phyloP scores from a whole-genome alignment of 92 coral and sea anemone genomes.

The Phenganax marumi region DNA sequence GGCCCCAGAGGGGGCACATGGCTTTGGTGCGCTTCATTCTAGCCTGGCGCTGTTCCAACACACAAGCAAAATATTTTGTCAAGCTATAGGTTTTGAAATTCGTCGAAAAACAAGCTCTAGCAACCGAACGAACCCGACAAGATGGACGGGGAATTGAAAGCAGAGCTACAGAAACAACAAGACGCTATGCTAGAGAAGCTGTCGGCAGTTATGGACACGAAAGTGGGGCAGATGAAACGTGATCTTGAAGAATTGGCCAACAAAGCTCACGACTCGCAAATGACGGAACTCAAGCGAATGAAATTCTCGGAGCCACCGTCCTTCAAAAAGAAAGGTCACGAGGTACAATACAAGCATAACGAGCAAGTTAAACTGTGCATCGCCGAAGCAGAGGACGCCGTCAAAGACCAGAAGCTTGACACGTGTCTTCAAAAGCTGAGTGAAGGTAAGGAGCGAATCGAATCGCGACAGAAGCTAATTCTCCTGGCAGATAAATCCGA shows the following conservation, averaged over 20 bases:
- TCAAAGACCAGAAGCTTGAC: conserved; percentile 42
- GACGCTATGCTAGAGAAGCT: conserved; percentile 44
- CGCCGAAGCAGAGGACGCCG: conserved; percentile 56
- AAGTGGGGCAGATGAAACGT: conserved; percentile 53
- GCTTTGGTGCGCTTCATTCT: not conserved
- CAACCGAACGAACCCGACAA: not conserved
- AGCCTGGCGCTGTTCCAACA: not conserved
- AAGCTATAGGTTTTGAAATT: not conserved
- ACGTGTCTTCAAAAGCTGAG: conserved; percentile 48
- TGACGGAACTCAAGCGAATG: conserved; percentile 56
- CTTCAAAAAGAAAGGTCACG: conserved; percentile 52
- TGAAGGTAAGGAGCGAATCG: conserved; percentile 55
- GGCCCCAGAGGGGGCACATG: not conserved
- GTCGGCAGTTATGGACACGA: conserved; percentile 50
- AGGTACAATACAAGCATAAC: conserved; percentile 55
- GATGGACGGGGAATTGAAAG: conserved; percentile 19
- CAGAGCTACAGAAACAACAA: conserved; percentile 44
- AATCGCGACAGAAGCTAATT: conserved; percentile 51
- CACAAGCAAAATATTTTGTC: not conserved
- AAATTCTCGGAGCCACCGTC: conserved; percentile 52
- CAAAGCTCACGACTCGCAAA: conserved; percentile 33
- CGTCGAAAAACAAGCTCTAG: not conserved
- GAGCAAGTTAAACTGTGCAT: conserved; percentile 46
- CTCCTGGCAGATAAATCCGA: conserved; percentile 40
- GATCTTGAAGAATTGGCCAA: conserved; percentile 37